Base-by-base conservation (phyloP, 2,113 vertebrate genomes). In the Herpetotheres cachinnans region DNA sequence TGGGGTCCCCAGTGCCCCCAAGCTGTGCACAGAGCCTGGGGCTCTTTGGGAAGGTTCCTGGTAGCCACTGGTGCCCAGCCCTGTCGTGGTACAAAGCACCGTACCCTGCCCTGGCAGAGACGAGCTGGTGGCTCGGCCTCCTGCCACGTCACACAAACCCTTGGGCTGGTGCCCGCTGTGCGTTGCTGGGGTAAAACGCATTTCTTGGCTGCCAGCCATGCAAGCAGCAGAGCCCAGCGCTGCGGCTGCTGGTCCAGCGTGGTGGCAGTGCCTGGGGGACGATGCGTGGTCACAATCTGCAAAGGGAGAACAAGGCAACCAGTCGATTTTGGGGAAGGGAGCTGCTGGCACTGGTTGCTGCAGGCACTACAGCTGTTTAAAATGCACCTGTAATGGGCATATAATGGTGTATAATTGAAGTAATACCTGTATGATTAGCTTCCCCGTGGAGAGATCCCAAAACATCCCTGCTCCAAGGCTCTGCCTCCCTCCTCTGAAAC, bases 201-300 rank as follows among this genome's bases (percentile, higher is more conserved):
- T 32, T 32, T 59, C 14, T 56, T 2, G 13, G 13, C 36, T 9
- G 2, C n/a, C 15, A 27, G 59, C 54, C 2, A 2, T 25, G 69
- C 20, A 34, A 32, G 46, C 1, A 13, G 38, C 77, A 70, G 59
- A 79, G 55, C 42, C n/a, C 59, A 29, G 42, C 4, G 7, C 25
- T 9, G 20, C 5, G 16, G 9, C 30, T 13, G 29, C 30, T 6
- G 15, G 46, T 34, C 26, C 49, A 14, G 69, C 1, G 1, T 24
- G 74, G 50, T 49, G 63, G 15, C 65, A 50, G 63, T 30, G 81
- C 25, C 52, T 3, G 3, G 32, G 54, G 63, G 20, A 21, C 32
- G 2, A 0, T 5, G 44, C 6, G 2, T 1, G 1, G 12, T 34
- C 20, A n/a, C 49, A 13, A 0, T 13, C 13, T 76, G 61, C 62